phyloP scores from a whole-genome alignment of 2,113 vertebrate species.

The Antennarius striatus region DNA sequence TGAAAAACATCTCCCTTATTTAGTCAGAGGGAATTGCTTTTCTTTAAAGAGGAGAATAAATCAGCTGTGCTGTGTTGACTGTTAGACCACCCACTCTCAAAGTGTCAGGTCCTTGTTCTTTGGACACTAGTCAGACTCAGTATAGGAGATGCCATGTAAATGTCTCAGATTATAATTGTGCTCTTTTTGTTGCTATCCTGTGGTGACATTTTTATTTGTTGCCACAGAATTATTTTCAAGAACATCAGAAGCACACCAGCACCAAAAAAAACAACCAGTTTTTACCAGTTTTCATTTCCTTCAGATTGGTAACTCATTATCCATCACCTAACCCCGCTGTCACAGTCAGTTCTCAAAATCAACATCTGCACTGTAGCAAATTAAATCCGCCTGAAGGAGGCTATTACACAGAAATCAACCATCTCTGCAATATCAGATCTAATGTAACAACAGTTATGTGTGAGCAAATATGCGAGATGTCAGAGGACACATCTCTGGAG shows the following conservation, averaged over 20 bases:
- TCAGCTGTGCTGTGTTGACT: conserved; percentile 18
- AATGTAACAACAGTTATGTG: neutral
- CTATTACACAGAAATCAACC: conserved; percentile 24
- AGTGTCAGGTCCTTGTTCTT: conserved; percentile 41
- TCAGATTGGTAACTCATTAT: conserved; percentile 15
- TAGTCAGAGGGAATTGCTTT: too few species aligned
- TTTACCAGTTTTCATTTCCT: neutral
- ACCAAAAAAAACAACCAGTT: conserved; percentile 13
- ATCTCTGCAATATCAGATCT: conserved; percentile 10
- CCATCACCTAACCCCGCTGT: neutral
- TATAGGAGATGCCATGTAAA: conserved; percentile 39
- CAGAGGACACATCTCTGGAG: conserved; percentile 25
- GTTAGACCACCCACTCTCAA: conserved; percentile 36
- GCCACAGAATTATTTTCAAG: neutral
- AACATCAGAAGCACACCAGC: neutral
- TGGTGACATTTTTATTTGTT: neutral
- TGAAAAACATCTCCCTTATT: neutral
- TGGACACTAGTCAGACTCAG: conserved; percentile 18
- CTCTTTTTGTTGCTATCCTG: neutral
- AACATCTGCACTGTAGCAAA: conserved; percentile 13
- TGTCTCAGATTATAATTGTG: neutral
- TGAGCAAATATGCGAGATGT: conserved; percentile 16
- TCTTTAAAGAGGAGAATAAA: neutral
- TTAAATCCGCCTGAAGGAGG: conserved; percentile 23
- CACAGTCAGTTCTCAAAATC: conserved; percentile 24